Evolutionary conservation across 2,797 vertebrate genomes (phyloP).

Genomic region (Crenichthys baileyi): DNA sequence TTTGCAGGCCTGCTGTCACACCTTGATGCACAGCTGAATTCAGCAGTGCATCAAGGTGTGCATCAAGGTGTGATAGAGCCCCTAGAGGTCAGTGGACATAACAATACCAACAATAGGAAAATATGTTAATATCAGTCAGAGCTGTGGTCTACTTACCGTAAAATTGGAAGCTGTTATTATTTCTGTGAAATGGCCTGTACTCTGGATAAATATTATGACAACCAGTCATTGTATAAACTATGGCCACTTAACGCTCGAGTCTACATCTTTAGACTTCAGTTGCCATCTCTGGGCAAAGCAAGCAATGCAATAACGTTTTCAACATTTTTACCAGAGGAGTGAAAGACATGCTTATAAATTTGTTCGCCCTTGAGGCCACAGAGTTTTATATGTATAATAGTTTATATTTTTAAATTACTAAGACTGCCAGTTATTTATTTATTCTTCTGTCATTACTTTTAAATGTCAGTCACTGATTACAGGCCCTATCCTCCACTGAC

Average conservation of each 20-base stretch:
- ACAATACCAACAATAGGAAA: background rate
- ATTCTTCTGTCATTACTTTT: background rate
- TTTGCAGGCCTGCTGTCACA: no score
- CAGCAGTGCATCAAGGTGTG: no score
- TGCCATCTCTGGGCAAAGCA: no score
- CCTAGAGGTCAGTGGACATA: no score
- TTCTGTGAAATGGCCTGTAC: background rate
- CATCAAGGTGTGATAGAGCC: no score
- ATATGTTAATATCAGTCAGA: background rate
- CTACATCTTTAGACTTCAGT: no score
- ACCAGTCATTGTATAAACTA: background rate
- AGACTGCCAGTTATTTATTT: background rate
- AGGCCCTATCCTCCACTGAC: background rate
- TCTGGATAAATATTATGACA: background rate
- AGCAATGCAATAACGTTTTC: background rate
- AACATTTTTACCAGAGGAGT: background rate
- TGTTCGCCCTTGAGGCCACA: background rate
- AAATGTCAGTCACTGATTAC: background rate
- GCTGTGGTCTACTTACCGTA: background rate
- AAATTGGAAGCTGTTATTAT: background rate
- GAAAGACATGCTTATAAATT: background rate
- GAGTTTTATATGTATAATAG: background rate
- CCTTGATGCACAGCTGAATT: no score
- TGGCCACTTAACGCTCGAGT: background rate
- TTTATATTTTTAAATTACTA: background rate